These are phyloP conservation scores for Pagetopsis macropterus DNA, from an alignment of 2,797 vertebrate species.

Conservation along the genomic window DNA sequence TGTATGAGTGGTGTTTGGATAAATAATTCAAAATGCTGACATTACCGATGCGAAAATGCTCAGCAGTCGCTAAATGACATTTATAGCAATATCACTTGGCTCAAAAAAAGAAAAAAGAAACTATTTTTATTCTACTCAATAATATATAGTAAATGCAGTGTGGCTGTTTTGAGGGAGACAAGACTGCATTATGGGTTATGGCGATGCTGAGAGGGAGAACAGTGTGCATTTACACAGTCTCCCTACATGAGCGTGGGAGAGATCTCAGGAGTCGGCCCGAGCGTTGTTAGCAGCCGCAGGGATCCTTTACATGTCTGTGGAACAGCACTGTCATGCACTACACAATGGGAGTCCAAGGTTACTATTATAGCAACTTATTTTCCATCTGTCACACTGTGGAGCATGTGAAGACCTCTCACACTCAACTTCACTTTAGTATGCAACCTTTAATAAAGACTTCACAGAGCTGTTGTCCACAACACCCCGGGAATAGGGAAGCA, in stretches of 20 bases:
- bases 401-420: neutral
- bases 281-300: slow-evolving; percentile 53
- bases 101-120: slow-evolving; percentile 22
- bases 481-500: slow-evolving; percentile 12
- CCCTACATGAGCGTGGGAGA: slow-evolving; percentile 70
- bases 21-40: slow-evolving; percentile 74
- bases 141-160: slow-evolving; percentile 73
- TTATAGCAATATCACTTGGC: slow-evolving; percentile 38
- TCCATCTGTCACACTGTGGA: neutral
- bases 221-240: slow-evolving; percentile 73
- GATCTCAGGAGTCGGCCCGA: slow-evolving; percentile 63
- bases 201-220: slow-evolving; percentile 65
- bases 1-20: slow-evolving; percentile 42
- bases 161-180: slow-evolving; percentile 56
- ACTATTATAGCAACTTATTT: slow-evolving; percentile 18
- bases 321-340: slow-evolving; percentile 49
- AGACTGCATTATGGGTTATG: slow-evolving; percentile 75
- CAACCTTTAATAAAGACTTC: slow-evolving; percentile 10
- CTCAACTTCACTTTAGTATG: slow-evolving; percentile 23
- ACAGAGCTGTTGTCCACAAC: slow-evolving; percentile 26
- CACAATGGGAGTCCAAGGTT: slow-evolving; percentile 19
- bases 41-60: slow-evolving; percentile 47
- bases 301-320: slow-evolving; percentile 54
- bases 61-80: slow-evolving; percentile 31
- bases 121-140: slow-evolving; percentile 71